phyloP scores from a whole-genome alignment of 2,113 vertebrate species.

The Plestiodon gilberti region DNA sequence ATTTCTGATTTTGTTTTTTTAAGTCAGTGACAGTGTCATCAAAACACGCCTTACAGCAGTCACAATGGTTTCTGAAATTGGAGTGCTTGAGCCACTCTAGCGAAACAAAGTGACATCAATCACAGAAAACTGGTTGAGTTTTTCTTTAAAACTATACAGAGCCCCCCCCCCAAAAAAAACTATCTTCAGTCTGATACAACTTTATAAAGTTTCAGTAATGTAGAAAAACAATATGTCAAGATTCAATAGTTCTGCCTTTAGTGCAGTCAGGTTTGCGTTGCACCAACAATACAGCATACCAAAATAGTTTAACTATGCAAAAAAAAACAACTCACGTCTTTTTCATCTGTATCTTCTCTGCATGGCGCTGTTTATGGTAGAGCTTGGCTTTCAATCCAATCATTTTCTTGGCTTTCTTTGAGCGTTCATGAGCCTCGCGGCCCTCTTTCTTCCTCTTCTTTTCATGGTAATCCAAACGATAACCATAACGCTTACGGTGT shows the following conservation, averaged over 20 bases:
- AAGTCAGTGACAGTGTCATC: neutral
- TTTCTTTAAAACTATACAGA: neutral
- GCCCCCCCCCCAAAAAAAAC: neutral
- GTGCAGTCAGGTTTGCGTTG: fast-evolving
- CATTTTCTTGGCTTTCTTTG: slow-evolving; percentile 94
- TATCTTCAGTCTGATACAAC: neutral
- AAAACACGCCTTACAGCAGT: neutral
- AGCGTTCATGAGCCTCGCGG: slow-evolving; percentile 91
- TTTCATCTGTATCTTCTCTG: slow-evolving; percentile 99
- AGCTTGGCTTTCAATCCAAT: slow-evolving; percentile 97
- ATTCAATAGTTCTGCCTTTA: fast-evolving
- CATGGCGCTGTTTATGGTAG: slow-evolving; percentile 95
- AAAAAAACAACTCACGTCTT: slow-evolving; percentile 87
- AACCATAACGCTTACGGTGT: slow-evolving; percentile 94
- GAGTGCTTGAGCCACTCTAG: neutral
- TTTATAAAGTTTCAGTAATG: neutral
- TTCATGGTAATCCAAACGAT: slow-evolving; percentile 96
- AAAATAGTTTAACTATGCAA: fast-evolving
- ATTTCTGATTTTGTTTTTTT: neutral
- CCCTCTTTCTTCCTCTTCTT: slow-evolving; percentile 95
- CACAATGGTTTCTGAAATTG: neutral
- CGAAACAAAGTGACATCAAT: neutral
- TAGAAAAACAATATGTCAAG: neutral
- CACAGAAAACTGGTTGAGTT: neutral
- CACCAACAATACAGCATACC: fast-evolving